Evolutionary conservation across 2,113 vertebrate genomes (phyloP).

Genomic region (Hipposideros armiger): DNA sequence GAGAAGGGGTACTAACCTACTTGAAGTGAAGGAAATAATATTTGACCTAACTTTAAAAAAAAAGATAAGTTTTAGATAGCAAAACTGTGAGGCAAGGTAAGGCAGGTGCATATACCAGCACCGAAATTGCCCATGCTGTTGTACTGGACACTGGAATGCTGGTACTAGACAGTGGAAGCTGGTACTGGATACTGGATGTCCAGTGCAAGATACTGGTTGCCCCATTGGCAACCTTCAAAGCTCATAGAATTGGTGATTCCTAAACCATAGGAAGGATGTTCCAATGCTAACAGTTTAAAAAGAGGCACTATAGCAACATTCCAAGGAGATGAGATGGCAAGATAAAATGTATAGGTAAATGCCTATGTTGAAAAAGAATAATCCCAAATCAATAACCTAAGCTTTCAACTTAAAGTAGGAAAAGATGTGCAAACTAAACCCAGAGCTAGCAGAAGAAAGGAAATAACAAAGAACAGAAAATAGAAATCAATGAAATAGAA

Average conservation of each 20-base stretch:
- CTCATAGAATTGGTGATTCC: constrained; percentile 9
- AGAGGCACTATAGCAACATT: neutral
- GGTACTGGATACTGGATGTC: neutral
- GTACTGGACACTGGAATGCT: neutral
- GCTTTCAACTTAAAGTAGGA: neutral
- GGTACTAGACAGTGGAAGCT: neutral
- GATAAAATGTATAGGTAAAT: neutral
- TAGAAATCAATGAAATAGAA: neutral
- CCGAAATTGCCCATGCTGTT: neutral
- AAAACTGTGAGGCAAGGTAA: neutral
- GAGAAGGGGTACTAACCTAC: neutral
- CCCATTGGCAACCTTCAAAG: neutral
- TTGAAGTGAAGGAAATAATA: neutral
- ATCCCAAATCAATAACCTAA: neutral
- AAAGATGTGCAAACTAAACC: neutral
- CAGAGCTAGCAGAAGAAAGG: neutral
- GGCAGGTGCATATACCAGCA: neutral
- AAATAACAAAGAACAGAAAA: neutral
- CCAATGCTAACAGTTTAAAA: neutral
- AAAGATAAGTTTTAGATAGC: neutral
- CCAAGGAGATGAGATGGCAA: neutral
- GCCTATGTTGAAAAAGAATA: neutral
- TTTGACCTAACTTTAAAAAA: neutral
- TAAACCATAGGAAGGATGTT: neutral
- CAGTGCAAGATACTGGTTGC: neutral